Conservation (phyloP, 2,797 vertebrate species). For the Poeciliopsis turneri region DNA sequence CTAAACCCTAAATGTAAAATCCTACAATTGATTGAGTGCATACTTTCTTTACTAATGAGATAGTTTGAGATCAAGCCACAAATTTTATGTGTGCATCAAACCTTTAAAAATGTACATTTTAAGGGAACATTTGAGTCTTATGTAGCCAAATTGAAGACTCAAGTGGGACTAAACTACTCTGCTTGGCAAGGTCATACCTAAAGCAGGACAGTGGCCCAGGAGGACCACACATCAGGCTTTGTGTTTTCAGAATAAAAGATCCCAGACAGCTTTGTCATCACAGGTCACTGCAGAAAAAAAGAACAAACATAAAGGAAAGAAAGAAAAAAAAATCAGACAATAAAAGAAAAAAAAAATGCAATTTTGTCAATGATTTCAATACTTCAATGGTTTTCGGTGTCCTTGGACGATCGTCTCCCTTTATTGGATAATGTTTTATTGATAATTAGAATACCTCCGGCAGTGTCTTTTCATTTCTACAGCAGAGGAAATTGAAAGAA, state of each 20-base stretch:
- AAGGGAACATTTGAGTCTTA: not conserved
- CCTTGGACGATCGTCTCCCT: not conserved
- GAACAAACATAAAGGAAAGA: not conserved
- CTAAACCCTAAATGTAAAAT: too few species aligned
- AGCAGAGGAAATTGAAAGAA: not conserved
- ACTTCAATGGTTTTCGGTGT: not conserved
- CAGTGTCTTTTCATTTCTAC: not conserved
- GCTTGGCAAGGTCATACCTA: not conserved
- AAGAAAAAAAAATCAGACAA: not conserved
- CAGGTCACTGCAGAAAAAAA: not conserved
- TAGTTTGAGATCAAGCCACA: not conserved
- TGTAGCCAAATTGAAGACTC: not conserved
- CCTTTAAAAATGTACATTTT: not conserved
- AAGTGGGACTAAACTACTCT: not conserved
- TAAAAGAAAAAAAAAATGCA: not conserved
- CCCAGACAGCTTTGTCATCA: not conserved
- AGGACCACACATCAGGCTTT: not conserved
- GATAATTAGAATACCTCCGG: not conserved
- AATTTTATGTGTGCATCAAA: not conserved
- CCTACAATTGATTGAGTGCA: not conserved
- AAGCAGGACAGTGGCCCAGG: not conserved
- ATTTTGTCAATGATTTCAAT: not conserved
- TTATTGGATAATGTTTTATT: not conserved
- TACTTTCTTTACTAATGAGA: not conserved
- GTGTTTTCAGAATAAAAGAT: not conserved